phyloP scores from a whole-genome alignment of 2,888 invertebrate species.

The Dysmachus trigonus region DNA sequence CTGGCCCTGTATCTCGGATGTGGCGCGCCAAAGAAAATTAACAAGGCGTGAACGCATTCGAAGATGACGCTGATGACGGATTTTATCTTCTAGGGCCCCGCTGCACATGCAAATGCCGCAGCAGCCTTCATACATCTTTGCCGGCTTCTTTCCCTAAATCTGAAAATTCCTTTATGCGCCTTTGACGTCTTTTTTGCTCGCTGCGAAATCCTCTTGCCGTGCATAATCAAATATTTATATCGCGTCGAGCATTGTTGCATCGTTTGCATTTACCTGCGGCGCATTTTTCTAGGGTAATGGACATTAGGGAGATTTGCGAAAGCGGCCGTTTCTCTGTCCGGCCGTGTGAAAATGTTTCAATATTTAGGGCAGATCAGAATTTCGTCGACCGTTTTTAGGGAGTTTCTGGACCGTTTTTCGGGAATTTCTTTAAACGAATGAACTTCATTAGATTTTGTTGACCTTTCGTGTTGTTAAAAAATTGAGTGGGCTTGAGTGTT shows the following conservation, averaged over 20 bases:
- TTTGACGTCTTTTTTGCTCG: not conserved
- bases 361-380: conserved; percentile 7
- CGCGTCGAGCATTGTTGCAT: conserved; percentile 33
- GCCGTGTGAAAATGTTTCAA: conserved; percentile 43
- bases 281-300: not conserved
- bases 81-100: not conserved
- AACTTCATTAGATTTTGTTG: conserved; percentile 13
- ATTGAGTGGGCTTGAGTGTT: not conserved
- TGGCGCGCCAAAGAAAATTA: conserved; percentile 46
- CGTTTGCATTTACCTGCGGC: conserved; percentile 40
- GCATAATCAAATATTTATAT: conserved; percentile 50
- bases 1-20: not conserved
- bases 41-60: conserved; percentile 48
- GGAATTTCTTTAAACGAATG: not conserved
- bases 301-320: conserved; percentile 33
- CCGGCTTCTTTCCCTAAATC: conserved; percentile 43
- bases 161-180: conserved; percentile 37
- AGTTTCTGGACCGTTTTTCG: not conserved
- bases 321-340: not conserved
- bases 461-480: conserved; percentile 7
- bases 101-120: conserved; percentile 25
- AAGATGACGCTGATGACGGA: not conserved
- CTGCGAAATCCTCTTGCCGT: conserved; percentile 47
- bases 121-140: not conserved
- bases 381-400: not conserved